Evolutionary conservation across 2,113 vertebrate species (phyloP), one percentile per base, ranked within the genome.

Genomic region (Chiloscyllium plagiosum): DNA sequence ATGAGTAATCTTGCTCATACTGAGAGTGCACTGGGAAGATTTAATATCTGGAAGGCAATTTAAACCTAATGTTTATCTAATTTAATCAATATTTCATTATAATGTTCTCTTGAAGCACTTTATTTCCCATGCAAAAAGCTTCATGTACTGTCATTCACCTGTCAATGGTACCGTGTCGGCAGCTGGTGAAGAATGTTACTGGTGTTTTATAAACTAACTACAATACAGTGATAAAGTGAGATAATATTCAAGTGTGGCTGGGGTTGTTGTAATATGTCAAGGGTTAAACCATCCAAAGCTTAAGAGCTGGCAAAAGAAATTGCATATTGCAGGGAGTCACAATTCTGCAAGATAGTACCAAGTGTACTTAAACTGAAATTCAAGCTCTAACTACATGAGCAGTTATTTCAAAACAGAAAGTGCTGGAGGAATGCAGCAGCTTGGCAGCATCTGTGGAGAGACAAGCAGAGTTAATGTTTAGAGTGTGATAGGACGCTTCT

Each of bases 61-160:
- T 76, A 72, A 95, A 26, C 94, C 22, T 50, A 72, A 52, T 95
- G 94, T 95, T 95, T 95, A 95, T 95, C 47, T 95, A 95, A 50
- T 95, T 69, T 72, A 72, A 95, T 95, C 93, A 94, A 72, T 70
- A 42, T 22, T 69, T 70, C 93, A 94, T 24, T 70, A 94, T 72
- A 94, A 72, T 70, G 24, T 22, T 94, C 66, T 42, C 26, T 95
- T 95, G 37, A 76, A 72, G 12, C n/a, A 72, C 26, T 76, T 95
- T 50, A 69, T 50, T 95, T 95, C 47, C 42, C 12, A 10, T 24
- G 68, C 93, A 95, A 50, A 95, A 29, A 72, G 50, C 68, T 95
- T 93, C 66, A 95, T 72, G 93, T n/a, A n/a, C n/a, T 66, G 61
- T 68, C 29, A 42, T 37, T 93, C 5, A 3, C 66, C 61, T 66